Base-by-base conservation (phyloP, 2,888 invertebrate genomes). In the Ornithoptera alexandrae region DNA sequence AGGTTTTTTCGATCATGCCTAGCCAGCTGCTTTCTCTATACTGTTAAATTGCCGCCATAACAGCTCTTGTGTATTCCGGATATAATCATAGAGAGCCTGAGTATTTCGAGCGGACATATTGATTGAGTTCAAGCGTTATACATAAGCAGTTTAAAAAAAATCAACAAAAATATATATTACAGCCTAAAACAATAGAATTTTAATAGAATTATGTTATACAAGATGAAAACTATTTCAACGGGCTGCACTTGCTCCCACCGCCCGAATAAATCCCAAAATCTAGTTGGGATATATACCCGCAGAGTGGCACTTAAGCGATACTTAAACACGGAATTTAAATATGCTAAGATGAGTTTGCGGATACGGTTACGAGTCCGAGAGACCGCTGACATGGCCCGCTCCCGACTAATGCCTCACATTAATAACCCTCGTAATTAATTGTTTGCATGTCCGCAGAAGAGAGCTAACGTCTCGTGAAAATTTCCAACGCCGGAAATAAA, bases 401-500 rank as follows among this genome's bases (percentile, higher is more conserved):
- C 74, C 84, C 92, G 88, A 93, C 90, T 90, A 92, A 93, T 93
- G 91, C 82, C 84, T 74, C 78, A 79, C 91, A 93, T 93, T 93
- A 89, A 93, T 92, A 92, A 88, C 88, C 87, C 85, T 78, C 77
- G 88, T 92, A 92, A 93, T 93, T 93, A 93, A 93, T 93, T 90
- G 91, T 92, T 90, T 84, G 90, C 91, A 90, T 92, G 91, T 90
- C 89, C 86, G 80, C 80, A 78, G 80, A 88, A 90, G 88, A 88
- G 86, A 70, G 64, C 86, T 86, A 85, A 85, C 84, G 84, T 86
- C 85, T 84, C 83, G 75, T 80, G 83, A 82, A 88, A 74, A 83
- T 85, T 83, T 78, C 74, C 83, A 83, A 79, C 82, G 84, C 82
- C 83, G 83, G 39, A 87, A 88, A 87, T 84, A 84, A 88, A 88